Evolutionary conservation across 2,113 vertebrate genomes (phyloP), one percentile per base, ranked within the genome.

Genomic region (Gila orcuttii): DNA sequence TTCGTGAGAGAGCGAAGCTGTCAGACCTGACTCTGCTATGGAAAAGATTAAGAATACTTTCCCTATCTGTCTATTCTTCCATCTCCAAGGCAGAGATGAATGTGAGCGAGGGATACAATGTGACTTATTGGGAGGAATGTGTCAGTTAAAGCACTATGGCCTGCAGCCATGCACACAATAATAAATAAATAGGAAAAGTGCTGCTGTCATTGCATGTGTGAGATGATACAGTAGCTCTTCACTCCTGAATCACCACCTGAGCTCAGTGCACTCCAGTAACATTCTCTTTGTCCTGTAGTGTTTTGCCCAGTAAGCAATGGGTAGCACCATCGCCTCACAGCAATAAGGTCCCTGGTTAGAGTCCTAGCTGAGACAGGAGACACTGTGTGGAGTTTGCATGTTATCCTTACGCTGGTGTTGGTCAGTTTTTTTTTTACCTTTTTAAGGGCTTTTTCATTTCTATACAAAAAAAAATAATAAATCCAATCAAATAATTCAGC

Each of bases 121-220:
- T 64, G 79, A 47, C 64, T 69, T 82, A 69, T 52, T 82, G 60
- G 42, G 25, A 21, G 25, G 45, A 82, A 66, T 25, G 47, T 19
- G 59, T n/a, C 11, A 31, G 62, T 33, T 68, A 33, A 52, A 69
- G 64, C 80, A 23, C 62, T 23, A 21, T 82, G 62, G 62, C 62
- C 80, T 82, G 80, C 45, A 69, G 80, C 62, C 52, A 45, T 68
- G 80, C 62, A 23, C 25, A 52, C 45, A 82, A 82, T 82, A 69
- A 52, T 33, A n/a, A 82, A 82, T 82, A 82, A 82, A 82, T 33
- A 82, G 80, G 4, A 33, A 47, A 55, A 82, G 28, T 47, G n/a
- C n/a, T 47, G 13, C 23, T 52, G 42, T 68, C 42, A 28, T 82
- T 69, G 62, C 52, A 11, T 52, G 25, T 36, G n/a, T 33, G 25